A percentile compares a stretch with the other conserved stretches of the same genome.
Evolutionary conservation across 1,140 invertebrate species (phyloP).

Genomic region (Drosophila tani): DNA sequence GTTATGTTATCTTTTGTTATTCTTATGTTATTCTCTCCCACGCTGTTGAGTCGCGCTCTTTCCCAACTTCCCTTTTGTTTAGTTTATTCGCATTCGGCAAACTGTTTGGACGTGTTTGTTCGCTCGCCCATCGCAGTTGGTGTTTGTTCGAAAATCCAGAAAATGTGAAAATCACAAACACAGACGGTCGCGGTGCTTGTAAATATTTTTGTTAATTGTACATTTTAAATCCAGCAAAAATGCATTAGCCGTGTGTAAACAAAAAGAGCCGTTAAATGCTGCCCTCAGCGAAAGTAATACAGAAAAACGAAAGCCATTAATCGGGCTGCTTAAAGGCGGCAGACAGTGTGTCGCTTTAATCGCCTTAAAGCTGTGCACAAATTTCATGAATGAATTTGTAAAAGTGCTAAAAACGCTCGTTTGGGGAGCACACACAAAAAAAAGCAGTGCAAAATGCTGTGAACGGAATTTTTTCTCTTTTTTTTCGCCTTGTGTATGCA

Average conservation of each 20-base stretch:
- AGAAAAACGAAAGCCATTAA: conserved; percentile 12
- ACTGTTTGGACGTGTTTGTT: no score
- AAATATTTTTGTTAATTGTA: conserved; percentile 60
- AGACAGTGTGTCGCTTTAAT: conserved; percentile 32
- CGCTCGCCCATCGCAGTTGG: no score
- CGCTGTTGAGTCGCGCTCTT: no score
- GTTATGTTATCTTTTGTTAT: no score
- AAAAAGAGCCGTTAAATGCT: conserved; percentile 18
- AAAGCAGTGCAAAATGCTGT: conserved; percentile 39
- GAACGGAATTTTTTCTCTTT: conserved; percentile 50
- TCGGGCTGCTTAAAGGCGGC: neutral
- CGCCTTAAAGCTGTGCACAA: conserved; percentile 39
- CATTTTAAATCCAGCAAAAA: conserved; percentile 31
- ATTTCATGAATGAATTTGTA: conserved; percentile 73
- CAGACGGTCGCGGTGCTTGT: conserved; percentile 60
- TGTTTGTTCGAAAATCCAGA: neutral
- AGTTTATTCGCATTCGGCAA: no score
- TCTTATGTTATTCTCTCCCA: no score
- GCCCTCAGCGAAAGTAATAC: conserved; percentile 38
- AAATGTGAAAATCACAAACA: conserved; percentile 31
- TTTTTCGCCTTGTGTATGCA: conserved; percentile 72
- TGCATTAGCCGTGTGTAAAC: conserved; percentile 42
- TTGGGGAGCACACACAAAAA: conserved; percentile 19
- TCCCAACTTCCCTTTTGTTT: no score
- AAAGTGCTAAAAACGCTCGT: conserved; percentile 38